phyloP scores from a whole-genome alignment of 2,888 invertebrate genomes.

The Zygothrica quintamaculata region DNA sequence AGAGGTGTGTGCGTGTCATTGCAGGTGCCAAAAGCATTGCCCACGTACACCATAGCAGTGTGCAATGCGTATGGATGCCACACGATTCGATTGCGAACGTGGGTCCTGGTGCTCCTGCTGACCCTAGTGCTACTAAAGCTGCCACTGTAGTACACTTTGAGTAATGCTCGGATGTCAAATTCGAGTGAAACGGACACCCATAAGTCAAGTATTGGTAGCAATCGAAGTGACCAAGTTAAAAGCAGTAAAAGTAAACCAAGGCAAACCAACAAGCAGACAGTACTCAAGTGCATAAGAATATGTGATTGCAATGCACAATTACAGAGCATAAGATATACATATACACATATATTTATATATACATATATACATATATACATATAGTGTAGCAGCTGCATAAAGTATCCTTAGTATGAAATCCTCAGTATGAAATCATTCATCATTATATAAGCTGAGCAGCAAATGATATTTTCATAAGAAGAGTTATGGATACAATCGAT shows the following conservation, averaged over 20 bases:
- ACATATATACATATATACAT: no score
- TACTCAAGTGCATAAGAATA: conserved; percentile 13
- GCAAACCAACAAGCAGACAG: conserved; percentile 6
- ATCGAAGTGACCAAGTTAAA: conserved; percentile 6
- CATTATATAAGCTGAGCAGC: no score
- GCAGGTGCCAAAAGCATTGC: conserved; percentile 65
- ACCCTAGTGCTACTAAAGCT: background rate
- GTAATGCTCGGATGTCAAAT: conserved; percentile 73
- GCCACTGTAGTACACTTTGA: conserved; percentile 49
- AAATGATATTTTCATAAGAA: no score
- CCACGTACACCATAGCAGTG: conserved; percentile 7
- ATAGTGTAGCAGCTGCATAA: no score
- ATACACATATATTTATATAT: no score
- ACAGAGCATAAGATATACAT: no score
- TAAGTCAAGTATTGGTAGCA: conserved; percentile 66
- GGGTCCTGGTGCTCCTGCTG: background rate
- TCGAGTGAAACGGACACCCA: conserved; percentile 62
- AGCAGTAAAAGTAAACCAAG: conserved; percentile 2
- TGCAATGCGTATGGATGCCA: background rate
- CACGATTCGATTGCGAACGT: no score
- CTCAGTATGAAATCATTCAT: no score
- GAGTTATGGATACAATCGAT: no score
- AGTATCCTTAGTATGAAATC: no score
- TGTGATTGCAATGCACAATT: conserved; percentile 1
- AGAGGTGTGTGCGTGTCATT: conserved; percentile 72